These are phyloP conservation scores for Drosophila testacea DNA, from an alignment of 2,888 invertebrate species.

Conservation along the genomic window DNA sequence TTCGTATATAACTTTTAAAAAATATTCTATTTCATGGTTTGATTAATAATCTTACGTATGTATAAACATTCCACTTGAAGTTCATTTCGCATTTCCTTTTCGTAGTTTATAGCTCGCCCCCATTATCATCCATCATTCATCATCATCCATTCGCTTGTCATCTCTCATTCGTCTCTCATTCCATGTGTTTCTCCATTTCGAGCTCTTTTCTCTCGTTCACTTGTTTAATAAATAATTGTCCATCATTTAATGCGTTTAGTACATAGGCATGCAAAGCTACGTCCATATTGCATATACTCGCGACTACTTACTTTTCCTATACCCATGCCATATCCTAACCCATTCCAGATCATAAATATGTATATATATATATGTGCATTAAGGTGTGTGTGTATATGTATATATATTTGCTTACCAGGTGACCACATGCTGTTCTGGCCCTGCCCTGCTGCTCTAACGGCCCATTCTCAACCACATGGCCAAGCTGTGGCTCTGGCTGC, in stretches of 20 bases:
- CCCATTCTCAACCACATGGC: constrained; percentile 62
- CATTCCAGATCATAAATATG: constrained; percentile 20
- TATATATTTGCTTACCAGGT: constrained; percentile 44
- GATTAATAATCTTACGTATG: constrained; percentile 52
- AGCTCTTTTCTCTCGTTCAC: constrained; percentile 37
- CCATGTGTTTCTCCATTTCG: not conserved
- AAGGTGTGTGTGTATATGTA: constrained; percentile 1
- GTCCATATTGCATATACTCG: constrained; percentile 43
- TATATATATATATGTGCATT: constrained; percentile 3
- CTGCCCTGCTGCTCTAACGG: constrained; percentile 57
- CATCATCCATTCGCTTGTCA: constrained; percentile 56
- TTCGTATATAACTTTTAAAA: constrained; percentile 9
- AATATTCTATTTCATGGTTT: constrained; percentile 16
- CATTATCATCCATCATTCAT: constrained; percentile 53
- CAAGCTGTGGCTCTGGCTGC: constrained; percentile 47
- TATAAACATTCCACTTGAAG: constrained; percentile 39
- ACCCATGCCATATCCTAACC: constrained; percentile 5
- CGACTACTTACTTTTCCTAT: constrained; percentile 16
- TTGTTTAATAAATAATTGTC: constrained; percentile 73
- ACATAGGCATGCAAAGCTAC: constrained; percentile 65
- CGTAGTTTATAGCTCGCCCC: constrained; percentile 23
- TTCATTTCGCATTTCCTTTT: constrained; percentile 50
- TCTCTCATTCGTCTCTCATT: constrained; percentile 1
- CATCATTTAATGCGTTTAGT: constrained; percentile 62
- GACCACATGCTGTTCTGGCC: constrained; percentile 69